Evolutionary conservation across 2,888 invertebrate species (phyloP), one percentile per base, ranked within the genome.

Genomic region (Drosophila nr. perissopoda): DNA sequence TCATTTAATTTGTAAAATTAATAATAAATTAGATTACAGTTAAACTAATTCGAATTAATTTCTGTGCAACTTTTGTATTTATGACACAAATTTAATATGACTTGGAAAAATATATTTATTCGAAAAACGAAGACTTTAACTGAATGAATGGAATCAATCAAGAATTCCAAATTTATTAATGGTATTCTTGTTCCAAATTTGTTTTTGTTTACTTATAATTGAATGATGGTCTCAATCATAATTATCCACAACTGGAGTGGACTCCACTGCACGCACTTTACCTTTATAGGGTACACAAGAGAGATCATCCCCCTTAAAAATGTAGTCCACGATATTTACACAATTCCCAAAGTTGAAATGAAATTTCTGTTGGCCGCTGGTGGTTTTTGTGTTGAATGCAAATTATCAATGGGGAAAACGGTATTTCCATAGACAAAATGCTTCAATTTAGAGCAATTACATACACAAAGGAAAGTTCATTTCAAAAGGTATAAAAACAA

Each of bases 381-480:
- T 46, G 18, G 61, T 69, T 49, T 48, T 18, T 46, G 42, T 49
- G 48, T 21, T 56, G 60, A 71, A 79, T 79, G 52, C 52, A 65
- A 76, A 59, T 72, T 68, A 61, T 71, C 63, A 77, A 60, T 74
- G 53, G 48, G n/a, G 48, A 5, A 64, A 62, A 53, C 60, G 46
- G 10, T 21, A 51, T 58, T 46, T 38, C 13, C 33, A 56, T 33
- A 56, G 40, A 61, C 56, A 42, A 49, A 59, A 61, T 27, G 48
- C 49, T 34, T 38, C 57, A 72, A 51, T 38, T 58, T 48, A 40
- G 34, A 59, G 70, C 70, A 70, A 80, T 80, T 79, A 79, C 27
- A 25, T 21, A n/a, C 49, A 80, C 52, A 72, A 78, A 76, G 62
- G 38, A 25, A 40, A 61, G 33, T 58, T 34, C 21, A 42, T 61